Base-by-base conservation (phyloP, 2,113 vertebrate genomes). In the Chiloscyllium plagiosum region DNA sequence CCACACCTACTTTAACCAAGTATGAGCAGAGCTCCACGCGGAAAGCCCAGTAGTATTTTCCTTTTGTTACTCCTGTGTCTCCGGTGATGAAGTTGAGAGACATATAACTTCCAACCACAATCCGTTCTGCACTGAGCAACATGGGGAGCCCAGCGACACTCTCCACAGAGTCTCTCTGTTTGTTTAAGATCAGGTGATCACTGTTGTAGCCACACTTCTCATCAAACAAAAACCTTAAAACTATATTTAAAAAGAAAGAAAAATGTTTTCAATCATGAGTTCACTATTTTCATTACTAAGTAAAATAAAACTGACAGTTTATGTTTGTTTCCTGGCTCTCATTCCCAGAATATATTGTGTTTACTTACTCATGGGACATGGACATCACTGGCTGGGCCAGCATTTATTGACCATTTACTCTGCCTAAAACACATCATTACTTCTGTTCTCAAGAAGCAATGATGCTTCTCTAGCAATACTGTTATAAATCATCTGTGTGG, bases 41-140 rank as follows among this genome's bases (percentile, higher is more conserved):
- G 96, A 99, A 99, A 89, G 99, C 98, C 99, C 99, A 99, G 95
- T 98, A 99, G 97, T 99, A 99, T 87, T 98, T 98, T 83, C 99
- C 99, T 97, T 98, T 98, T 69, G 98, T 97, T 97, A 99, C 98
- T 20, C 99, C 99, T 0, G 97, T 97, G 96, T 99, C 99, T 0
- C 98, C 99, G 33, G 99, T 98, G 96, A 99, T 99, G 97, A 99
- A 99, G 96, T 99, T 98, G 42, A 99, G 97, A 29, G 97, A 97
- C 1, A 98, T 97, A 97, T 98, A 99, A 96, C 98, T 98, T 92
- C 99, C 99, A 0, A 98, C 98, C 96, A 99, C 99, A 96, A 99
- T 97, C 0, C 99, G 98, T 3, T 99, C 99, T 0, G 99, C 98
- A 26, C 98, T 98, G 0, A 99, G 97, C 0, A 99, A 98, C 1